Evolutionary conservation across 1,140 invertebrate genomes (phyloP), one percentile per base, ranked within the genome.

Genomic region (Solenopsis invicta): DNA sequence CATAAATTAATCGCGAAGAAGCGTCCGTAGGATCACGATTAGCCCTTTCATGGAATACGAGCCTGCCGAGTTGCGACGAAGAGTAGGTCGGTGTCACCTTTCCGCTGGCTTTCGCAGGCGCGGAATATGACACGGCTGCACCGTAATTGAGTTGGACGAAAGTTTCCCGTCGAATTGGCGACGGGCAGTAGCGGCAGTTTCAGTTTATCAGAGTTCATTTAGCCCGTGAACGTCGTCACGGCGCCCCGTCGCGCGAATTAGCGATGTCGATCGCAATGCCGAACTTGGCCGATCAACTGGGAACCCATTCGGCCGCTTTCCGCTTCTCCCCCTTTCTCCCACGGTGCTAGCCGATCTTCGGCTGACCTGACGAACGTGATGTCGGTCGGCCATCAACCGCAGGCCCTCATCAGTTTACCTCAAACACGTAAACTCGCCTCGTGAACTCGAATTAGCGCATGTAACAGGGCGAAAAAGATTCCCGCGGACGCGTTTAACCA

Each of bases 1-100:
- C 88, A 89, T 89, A 89, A 89, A 89, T 89, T 89, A 89, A 78
- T 76, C 64, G 62, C 66, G 72, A 89, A 78, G 52, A 59, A 62
- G 75, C 61, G 48, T 82, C 24, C 59, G 29, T 24, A 10, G 24
- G 18, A 77, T 2, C 61, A 29, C 69, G 66, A 85, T 34, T 56
- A 50, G 71, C 80, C 34, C 80, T 62, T 72, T 75, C 69, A 50
- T 74, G 67, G 48, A 80, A 54, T 21, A 81, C 48, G 62, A 81
- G 54, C 54, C 21, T 9, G 41, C 29, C 56, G 54, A 84, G 54
- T 62, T 50, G n/a, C 69, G 24, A 54, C 64, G 41, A 74, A 62
- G 80, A 74, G 69, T 72, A 72, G 54, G 41, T 81, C 54, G 80
- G 80, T 87, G 86, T 88, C 87, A 67, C 67, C 66, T 81, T 87